Evolutionary conservation across 1,140 invertebrate species (phyloP).

Genomic region (Heliconius melpomene): DNA sequence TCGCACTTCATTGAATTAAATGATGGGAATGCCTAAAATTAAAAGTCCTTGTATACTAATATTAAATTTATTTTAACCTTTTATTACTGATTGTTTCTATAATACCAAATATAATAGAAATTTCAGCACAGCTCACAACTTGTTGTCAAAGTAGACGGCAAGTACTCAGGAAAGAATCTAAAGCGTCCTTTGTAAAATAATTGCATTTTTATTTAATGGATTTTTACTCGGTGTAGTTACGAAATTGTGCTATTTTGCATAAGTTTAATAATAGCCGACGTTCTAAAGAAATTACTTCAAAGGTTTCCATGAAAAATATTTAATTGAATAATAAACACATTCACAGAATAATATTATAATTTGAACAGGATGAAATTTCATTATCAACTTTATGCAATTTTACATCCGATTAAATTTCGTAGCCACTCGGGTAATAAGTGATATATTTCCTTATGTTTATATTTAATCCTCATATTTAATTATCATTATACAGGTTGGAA

Average conservation of each 20-base stretch:
- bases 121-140: neutral
- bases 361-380: too few relatives aligned
- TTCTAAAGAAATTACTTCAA: conserved; percentile 21
- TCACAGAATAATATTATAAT: too few relatives aligned
- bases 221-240: conserved; percentile 27
- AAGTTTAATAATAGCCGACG: conserved; percentile 19
- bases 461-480: too few relatives aligned
- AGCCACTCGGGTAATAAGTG: too few relatives aligned
- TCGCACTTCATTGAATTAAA: too few relatives aligned
- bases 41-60: too few relatives aligned
- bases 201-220: conserved; percentile 33
- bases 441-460: too few relatives aligned
- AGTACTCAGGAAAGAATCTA: conserved; percentile 26
- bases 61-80: too few relatives aligned
- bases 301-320: conserved; percentile 8
- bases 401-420: too few relatives aligned
- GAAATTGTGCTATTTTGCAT: conserved; percentile 25
- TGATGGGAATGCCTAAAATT: too few relatives aligned
- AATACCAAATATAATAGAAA: neutral
- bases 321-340: neutral
- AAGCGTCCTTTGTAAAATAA: conserved; percentile 31
- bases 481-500: too few relatives aligned
- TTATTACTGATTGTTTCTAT: too few relatives aligned
- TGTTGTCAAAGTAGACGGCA: conserved; percentile 22
- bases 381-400: neutral